These are phyloP conservation scores for Amphiprion clarkii DNA, from an alignment of 2,797 vertebrate genomes.

Conservation along the genomic window DNA sequence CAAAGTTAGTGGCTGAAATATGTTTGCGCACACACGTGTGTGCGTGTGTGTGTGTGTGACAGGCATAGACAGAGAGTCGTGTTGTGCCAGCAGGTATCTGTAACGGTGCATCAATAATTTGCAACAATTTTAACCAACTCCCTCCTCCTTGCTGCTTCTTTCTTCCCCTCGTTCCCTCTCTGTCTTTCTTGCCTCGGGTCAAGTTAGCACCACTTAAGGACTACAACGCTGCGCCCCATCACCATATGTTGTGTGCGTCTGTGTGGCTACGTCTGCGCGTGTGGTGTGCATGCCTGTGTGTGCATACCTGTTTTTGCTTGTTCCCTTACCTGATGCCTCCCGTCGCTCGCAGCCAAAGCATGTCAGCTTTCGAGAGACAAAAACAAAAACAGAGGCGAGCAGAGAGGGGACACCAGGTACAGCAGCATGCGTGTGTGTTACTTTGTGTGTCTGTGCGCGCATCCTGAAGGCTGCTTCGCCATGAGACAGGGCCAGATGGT, in stretches of 20 bases:
- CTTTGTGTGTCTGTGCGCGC: constrained; percentile 56
- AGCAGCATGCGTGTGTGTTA: constrained; percentile 29
- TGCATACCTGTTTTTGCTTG: constrained; percentile 72
- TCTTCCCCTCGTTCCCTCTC: constrained; percentile 45
- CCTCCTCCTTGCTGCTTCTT: constrained; percentile 46
- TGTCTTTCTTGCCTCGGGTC: constrained; percentile 81
- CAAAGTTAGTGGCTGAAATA: constrained; percentile 45
- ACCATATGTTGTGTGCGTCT: constrained; percentile 76
- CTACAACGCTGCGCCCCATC: constrained; percentile 76
- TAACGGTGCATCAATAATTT: constrained; percentile 76
- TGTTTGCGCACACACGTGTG: constrained; percentile 11
- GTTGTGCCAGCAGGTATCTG: constrained; percentile 73
- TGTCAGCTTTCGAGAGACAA: constrained; percentile 83
- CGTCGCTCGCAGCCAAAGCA: constrained; percentile 83
- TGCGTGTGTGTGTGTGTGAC: constrained; percentile 21
- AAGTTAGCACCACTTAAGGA: constrained; percentile 84
- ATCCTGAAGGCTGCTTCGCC: constrained; percentile 77
- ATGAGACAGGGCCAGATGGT: constrained; percentile 86
- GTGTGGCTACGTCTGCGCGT: constrained; percentile 47
- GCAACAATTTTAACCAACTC: constrained; percentile 60
- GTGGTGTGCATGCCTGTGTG: constrained; percentile 40
- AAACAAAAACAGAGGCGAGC: constrained; percentile 80
- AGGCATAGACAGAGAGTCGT: constrained; percentile 25
- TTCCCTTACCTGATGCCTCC: constrained; percentile 79
- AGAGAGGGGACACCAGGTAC: constrained; percentile 80